Percentiles rank a stretch among this genome's conserved stretches.
Conservation (phyloP, 2,113 vertebrate species). For the Ivindomyrus marchei region DNA sequence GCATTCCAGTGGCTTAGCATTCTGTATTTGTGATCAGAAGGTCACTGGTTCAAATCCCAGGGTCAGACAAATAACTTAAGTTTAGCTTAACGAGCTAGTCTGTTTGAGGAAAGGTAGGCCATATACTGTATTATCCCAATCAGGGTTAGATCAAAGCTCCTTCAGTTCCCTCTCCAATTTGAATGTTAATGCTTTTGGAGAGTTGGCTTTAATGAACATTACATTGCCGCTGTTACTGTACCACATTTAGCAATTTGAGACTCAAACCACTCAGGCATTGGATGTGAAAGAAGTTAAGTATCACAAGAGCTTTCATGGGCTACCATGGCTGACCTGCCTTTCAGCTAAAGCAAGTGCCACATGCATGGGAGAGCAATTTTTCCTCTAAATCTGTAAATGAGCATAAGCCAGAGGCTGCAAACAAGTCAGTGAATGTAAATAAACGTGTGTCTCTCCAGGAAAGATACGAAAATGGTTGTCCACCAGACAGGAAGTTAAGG, state of each 20-base stretch:
- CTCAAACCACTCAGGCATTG: neutral
- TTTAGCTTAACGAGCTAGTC: neutral
- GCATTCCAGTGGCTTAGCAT: neutral
- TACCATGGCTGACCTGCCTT: neutral
- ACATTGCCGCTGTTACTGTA: neutral
- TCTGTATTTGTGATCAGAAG: neutral
- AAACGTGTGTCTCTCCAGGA: neutral
- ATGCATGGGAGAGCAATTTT: neutral
- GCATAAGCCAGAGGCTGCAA: neutral
- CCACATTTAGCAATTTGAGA: neutral
- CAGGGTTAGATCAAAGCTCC: neutral
- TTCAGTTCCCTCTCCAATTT: neutral
- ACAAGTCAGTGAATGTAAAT: neutral
- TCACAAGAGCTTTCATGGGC: neutral
- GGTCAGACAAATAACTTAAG: neutral
- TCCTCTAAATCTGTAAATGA: neutral
- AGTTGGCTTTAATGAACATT: neutral
- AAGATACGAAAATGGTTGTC: neutral
- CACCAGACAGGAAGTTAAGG: neutral
- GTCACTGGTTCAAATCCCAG: neutral
- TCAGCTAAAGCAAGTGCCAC: neutral
- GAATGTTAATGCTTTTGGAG: neutral
- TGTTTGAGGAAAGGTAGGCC: neutral
- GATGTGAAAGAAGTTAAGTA: neutral
- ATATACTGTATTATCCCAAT: neutral